These are phyloP conservation scores for Sebastes aleutianus DNA, from an alignment of 2,797 vertebrate species.

Conservation along the genomic window DNA sequence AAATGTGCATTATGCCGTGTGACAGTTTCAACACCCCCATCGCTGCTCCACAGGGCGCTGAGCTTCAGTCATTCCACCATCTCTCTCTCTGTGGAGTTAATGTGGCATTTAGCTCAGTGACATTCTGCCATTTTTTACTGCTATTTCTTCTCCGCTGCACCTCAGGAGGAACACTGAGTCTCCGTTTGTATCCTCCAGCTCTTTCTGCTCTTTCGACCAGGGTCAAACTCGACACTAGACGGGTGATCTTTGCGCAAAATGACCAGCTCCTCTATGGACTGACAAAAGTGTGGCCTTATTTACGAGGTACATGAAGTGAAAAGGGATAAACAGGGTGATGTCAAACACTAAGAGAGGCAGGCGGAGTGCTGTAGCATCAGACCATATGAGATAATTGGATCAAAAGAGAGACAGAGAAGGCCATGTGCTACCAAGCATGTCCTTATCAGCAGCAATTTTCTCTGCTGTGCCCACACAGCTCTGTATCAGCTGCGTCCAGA, in stretches of 20 bases:
- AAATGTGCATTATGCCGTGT: constrained; percentile 64
- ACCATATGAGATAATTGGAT: constrained; percentile 62
- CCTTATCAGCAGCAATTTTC: constrained; percentile 74
- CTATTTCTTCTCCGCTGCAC: constrained; percentile 31
- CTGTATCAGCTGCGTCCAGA: constrained; percentile 63
- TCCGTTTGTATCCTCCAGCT: constrained; percentile 13
- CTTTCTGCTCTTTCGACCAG: constrained; percentile 35
- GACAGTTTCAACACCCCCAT: constrained; percentile 68
- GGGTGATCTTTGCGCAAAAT: constrained; percentile 23
- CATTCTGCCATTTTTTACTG: constrained; percentile 54
- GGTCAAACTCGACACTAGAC: constrained; percentile 16
- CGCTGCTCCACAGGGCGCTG: constrained; percentile 54
- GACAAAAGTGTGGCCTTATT: constrained; percentile 1
- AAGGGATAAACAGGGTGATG: constrained; percentile 25
- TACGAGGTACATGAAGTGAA: constrained; percentile 1
- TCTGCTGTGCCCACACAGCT: constrained; percentile 51
- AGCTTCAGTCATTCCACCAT: constrained; percentile 57
- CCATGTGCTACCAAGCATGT: constrained; percentile 47
- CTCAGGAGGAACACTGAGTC: constrained; percentile 34
- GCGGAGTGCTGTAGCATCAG: constrained; percentile 13
- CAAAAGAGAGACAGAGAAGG: constrained; percentile 54
- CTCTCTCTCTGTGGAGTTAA: constrained; percentile 61
- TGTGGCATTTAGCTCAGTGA: constrained; percentile 75
- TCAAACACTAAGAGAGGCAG: constrained; percentile 36
- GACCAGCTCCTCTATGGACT: background rate